Conservation (phyloP, 1,140 invertebrate genomes). For the Samia ricini region DNA sequence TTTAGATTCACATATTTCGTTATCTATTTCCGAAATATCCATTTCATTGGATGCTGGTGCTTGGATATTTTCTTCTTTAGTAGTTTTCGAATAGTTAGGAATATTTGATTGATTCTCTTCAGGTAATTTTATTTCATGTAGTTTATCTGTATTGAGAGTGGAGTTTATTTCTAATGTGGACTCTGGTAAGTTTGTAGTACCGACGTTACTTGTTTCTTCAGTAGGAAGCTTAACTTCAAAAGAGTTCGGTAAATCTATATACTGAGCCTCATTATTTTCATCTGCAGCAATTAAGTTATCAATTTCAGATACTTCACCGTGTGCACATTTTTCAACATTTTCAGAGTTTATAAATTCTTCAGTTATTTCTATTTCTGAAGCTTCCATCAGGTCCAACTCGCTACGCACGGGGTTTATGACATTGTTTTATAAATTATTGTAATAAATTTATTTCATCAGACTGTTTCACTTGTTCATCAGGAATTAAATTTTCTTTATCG, state of each 20-base stretch:
- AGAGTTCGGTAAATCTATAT: not conserved
- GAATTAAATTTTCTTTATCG: not conserved
- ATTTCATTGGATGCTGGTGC: not conserved
- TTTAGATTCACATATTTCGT: not conserved
- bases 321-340: not conserved
- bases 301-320: not conserved
- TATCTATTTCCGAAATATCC: not conserved
- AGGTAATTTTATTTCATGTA: not conserved
- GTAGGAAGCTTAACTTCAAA: not conserved
- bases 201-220: not conserved
- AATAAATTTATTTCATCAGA: not conserved
- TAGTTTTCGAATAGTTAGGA: not conserved
- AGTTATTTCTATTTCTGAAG: conserved; percentile 10
- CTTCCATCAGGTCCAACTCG: not conserved
- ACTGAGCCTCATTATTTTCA: not conserved
- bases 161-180: not conserved
- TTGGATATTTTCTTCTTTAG: not conserved
- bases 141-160: not conserved
- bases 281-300: not conserved
- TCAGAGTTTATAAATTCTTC: not conserved
- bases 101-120: not conserved
- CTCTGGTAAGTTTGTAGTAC: not conserved
- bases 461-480: not conserved
- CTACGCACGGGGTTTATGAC: not conserved
- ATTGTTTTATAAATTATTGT: not conserved